Evolutionary conservation across 2,888 invertebrate genomes (phyloP), one percentile per base, ranked within the genome.

Genomic region (Subacronicta megacephala): DNA sequence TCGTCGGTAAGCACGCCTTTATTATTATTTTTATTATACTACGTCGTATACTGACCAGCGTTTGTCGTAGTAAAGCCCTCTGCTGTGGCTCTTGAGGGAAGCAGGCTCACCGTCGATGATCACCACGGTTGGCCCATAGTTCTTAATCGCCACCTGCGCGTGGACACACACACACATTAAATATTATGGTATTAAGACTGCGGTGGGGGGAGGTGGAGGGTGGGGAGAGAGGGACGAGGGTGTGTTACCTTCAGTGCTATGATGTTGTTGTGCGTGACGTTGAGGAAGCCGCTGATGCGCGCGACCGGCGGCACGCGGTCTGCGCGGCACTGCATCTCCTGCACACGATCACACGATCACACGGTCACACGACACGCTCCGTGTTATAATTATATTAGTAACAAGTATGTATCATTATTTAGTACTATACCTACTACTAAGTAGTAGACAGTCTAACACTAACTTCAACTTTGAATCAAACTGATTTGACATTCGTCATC

Each of bases 71-170:
- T 90, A 81, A 12, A 88, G 88, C 3, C 88, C 88, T 7, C 65
- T 75, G 61, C 82, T 85, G 82, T 90, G 83, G 29, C 69, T 72
- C 2, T 70, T 50, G 73, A 93, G 88, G 62, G 84, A 85, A 45
- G 85, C 75, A 17, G 83, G 55, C 7, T 72, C 51, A 3, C 78
- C 80, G 69, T 91, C 89, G 38, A 93, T 75, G 52, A 90, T 80
- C 35, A 93, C 88, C n/a, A 93, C 90, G 5, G 84, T 80, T 2
- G 93, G 93, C 7, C 88, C 87, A 72, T 90, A 84, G 12, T 75
- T 76, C 42, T 78, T 70, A 58, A 93, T 90, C 18, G 92, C 90
- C 49, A 89, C 77, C 91, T 92, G 78, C 7, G 35, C 53, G 49
- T n/a, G n/a, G 2, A 41, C 7, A 49, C 20, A 16, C 29, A 53